Evolutionary conservation across 2,797 vertebrate species (phyloP), one percentile per base, ranked within the genome.

Genomic region (Heteromormyrus szaboi): DNA sequence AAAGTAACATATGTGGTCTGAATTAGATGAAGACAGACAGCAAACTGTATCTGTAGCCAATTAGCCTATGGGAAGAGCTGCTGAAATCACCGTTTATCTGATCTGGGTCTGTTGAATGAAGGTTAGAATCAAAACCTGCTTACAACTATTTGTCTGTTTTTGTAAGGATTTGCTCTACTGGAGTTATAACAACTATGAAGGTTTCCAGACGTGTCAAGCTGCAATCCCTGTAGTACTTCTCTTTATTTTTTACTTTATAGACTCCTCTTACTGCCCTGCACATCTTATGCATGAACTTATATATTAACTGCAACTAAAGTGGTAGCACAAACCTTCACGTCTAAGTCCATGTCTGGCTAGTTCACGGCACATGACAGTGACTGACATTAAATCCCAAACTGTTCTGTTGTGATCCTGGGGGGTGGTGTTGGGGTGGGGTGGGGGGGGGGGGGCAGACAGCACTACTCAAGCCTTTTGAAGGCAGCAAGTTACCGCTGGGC

Each of bases 21-120:
- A 62, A 62, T 90, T 90, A 89, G 92, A 48, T 17, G 12, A 54
- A 54, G 84, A 85, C 41, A 51, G 22, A 85, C 50, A 29, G 84
- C 44, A 84, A 84, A 48, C 37, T 19, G 37, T 79, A 19, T 79
- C 17, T 37, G 37, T 79, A 84, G 50, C 48, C 84, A 85, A 25
- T 93, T 90, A 89, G 90, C 93, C 94, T 92, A 91, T 92, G 89
- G 90, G 91, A 46, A 92, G 19, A 25, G 81, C 9, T 84, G 41
- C 46, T 48, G n/a, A 51, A 84, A 50, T 48, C n/a, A 79, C 44
- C 9, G n/a, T 12, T 48, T 25, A 84, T 51, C 41, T 84, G n/a
- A 48, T 84, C 72, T 84, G 81, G n/a, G 81, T 84, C 81, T 46
- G 81, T 22, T 84, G 44, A n/a, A 48, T 50, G 48, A 50, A 50